Evolutionary conservation across 2,797 vertebrate genomes (phyloP), one percentile per base, ranked within the genome.

Genomic region (Phataginus tetradactyla): DNA sequence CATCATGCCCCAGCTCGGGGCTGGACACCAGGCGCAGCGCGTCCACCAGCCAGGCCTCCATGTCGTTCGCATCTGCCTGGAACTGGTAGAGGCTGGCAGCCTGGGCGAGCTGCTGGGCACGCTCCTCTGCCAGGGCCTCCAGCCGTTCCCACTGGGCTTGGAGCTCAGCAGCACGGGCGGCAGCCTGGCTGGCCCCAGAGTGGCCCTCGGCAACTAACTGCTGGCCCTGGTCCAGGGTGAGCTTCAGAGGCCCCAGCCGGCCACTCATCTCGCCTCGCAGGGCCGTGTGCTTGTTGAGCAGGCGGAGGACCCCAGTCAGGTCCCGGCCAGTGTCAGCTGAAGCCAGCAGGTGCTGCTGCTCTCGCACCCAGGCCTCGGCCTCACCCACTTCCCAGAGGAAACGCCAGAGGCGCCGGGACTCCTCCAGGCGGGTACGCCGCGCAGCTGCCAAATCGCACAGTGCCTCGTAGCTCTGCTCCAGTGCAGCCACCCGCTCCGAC

Each of bases 351-450:
- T 99, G 99, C 97, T 99, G 99, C 98, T 99, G 99, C 94, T 99
- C 99, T 90, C 99, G 98, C 96, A 99, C 99, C 99, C 99, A 99
- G 5, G 99, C 99, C 25, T 99, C 99, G 27, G 99, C 99, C 97
- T 99, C 99, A 0, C 99, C 99, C 34, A 99, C 96, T 90, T 99
- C 99, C 99, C 99, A 99, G 95, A 99, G 98, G 98, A 99, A 99
- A 94, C 99, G 99, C 99, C 99, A 99, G 34, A 99, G 98, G 14
- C 99, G 99, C 0, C 99, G 99, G 0, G 99, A 99, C 37, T 99
- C 99, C 97, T 99, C 99, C 21, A 99, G 98, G 1, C 98, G 98
- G 12, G 98, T 98, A 18, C 99, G 98, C 3, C 99, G 98, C 1
- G 97, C 94, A 0, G 94, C 98, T 0, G 99, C 99, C 87, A 99